Evolutionary conservation across 1,140 invertebrate species (phyloP).

Genomic region (Venturia canescens): DNA sequence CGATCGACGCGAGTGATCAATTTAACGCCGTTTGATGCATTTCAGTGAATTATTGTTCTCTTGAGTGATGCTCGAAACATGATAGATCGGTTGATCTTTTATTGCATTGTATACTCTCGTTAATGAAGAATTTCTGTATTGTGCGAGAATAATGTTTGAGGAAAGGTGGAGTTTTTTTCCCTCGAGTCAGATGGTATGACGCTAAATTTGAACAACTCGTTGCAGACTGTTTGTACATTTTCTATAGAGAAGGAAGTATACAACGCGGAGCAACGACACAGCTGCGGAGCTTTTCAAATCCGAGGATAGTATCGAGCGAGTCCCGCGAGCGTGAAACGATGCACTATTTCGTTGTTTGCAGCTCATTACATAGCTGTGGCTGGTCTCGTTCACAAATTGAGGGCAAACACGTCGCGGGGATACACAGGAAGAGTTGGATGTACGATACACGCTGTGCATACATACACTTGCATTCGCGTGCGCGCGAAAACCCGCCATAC

Average conservation of each 20-base stretch:
- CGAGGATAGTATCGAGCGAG: neutral
- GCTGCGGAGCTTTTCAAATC: slow-evolving; percentile 13
- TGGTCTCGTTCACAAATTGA: slow-evolving; percentile 45
- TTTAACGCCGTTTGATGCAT: no score
- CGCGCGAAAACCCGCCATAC: neutral
- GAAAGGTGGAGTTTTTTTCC: no score
- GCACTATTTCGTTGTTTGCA: slow-evolving; percentile 46
- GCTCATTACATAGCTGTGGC: slow-evolving; percentile 40
- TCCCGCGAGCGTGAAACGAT: slow-evolving; percentile 37
- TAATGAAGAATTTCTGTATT: no score
- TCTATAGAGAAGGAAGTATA: neutral
- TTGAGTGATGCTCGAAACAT: no score
- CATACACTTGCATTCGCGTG: neutral
- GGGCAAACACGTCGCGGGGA: slow-evolving; percentile 38
- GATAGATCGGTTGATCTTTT: no score
- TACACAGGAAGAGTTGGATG: slow-evolving; percentile 27
- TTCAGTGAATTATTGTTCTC: no score
- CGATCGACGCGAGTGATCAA: no score
- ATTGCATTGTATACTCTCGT: no score
- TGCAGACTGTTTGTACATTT: neutral
- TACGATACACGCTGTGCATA: neutral
- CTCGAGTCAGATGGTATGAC: no score
- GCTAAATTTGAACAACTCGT: no score
- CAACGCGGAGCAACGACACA: neutral
- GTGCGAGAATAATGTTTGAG: no score